phyloP scores from a whole-genome alignment of 2,888 invertebrate genomes.

The Melikaiella ostensackeni region DNA sequence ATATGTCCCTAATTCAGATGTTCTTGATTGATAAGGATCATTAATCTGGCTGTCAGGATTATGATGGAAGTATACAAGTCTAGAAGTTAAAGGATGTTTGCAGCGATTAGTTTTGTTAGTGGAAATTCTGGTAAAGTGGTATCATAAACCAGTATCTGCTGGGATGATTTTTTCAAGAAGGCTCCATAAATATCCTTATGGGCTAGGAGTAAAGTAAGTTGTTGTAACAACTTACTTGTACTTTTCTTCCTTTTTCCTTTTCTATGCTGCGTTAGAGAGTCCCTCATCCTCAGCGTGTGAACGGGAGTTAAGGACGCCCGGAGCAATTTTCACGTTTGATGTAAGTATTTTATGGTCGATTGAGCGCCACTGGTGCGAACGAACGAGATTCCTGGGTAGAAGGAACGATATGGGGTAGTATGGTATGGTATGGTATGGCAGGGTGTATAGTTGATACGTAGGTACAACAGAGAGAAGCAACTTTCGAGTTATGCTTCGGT shows the following conservation, averaged over 20 bases:
- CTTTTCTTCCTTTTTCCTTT: background rate
- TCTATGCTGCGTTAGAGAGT: constrained; percentile 14
- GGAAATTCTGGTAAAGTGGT: background rate
- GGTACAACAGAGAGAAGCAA: constrained; percentile 36
- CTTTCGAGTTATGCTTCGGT: constrained; percentile 38
- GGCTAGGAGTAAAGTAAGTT: constrained; percentile 10
- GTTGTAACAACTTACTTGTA: constrained; percentile 6
- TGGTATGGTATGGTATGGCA: constrained; percentile 21
- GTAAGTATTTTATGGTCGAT: constrained; percentile 50
- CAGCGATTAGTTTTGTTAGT: background rate
- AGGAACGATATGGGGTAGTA: constrained; percentile 55
- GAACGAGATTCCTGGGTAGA: constrained; percentile 65
- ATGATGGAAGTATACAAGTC: background rate
- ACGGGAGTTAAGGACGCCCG: constrained; percentile 27
- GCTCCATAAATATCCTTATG: constrained; percentile 29
- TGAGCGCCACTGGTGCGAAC: constrained; percentile 65
- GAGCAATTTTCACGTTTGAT: constrained; percentile 35
- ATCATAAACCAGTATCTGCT: background rate
- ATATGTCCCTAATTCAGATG: constrained; percentile 27
- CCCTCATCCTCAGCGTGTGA: constrained; percentile 16
- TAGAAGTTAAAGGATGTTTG: background rate
- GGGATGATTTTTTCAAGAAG: background rate
- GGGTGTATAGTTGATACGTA: constrained; percentile 34
- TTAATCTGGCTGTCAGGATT: constrained; percentile 1
- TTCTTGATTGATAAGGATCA: constrained; percentile 23